Conservation (phyloP, 2,888 invertebrate genomes). For the Palloptera scutellata region DNA sequence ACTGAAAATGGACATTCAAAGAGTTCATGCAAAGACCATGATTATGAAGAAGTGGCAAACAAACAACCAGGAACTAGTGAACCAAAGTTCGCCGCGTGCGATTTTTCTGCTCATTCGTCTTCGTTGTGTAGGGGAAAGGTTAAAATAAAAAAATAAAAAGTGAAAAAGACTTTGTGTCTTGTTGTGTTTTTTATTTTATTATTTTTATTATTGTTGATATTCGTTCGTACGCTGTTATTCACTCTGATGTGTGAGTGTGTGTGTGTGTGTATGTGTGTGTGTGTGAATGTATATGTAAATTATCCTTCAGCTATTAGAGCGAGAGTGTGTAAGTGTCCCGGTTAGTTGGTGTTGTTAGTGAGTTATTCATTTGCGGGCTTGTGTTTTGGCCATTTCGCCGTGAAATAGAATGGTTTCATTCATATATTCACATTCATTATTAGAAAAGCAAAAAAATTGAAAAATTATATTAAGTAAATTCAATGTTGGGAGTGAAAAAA, state of each 20-base stretch:
- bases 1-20: conserved; percentile 54
- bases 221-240: neutral
- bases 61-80: too few relatives aligned
- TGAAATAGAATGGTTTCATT: conserved; percentile 45
- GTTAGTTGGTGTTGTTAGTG: conserved; percentile 22
- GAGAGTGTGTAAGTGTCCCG: conserved; percentile 30
- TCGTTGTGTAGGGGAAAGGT: conserved; percentile 32
- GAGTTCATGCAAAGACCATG: conserved; percentile 33
- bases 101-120: conserved; percentile 57
- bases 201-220: conserved; percentile 21
- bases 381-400: conserved; percentile 20
- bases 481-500: conserved; percentile 41
- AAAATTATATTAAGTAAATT: conserved; percentile 29
- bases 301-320: conserved; percentile 20
- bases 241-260: conserved; percentile 36
- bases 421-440: conserved; percentile 57
- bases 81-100: conserved; percentile 46
- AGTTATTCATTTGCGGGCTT: neutral
- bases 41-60: conserved; percentile 31
- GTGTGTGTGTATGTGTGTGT: too few relatives aligned
- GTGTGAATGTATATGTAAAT: conserved; percentile 27
- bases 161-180: conserved; percentile 33
- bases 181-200: conserved; percentile 19
- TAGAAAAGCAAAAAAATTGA: conserved; percentile 46
- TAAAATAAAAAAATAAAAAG: conserved; percentile 1